Conservation (phyloP, 2,113 vertebrate species). For the Echinops telfairi region DNA sequence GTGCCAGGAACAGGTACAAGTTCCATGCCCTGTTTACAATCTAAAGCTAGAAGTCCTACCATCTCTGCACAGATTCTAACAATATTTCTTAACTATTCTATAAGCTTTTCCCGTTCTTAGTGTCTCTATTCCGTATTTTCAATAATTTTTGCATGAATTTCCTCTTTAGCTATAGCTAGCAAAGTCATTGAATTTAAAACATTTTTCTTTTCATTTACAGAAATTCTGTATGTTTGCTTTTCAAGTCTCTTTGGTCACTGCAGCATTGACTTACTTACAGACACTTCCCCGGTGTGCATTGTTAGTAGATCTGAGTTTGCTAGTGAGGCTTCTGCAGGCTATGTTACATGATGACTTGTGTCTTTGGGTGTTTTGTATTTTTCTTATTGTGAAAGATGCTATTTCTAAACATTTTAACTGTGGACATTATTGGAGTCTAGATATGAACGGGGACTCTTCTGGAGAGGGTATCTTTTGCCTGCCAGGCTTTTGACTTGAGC, state of each 20-base stretch:
- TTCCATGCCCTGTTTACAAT: neutral
- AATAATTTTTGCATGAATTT: neutral
- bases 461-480: neutral
- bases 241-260: neutral
- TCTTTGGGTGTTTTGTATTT: neutral
- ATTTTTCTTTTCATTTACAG: neutral
- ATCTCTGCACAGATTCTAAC: neutral
- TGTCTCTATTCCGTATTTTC: neutral
- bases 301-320: neutral
- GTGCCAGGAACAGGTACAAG: neutral
- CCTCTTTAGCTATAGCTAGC: neutral
- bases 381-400: neutral
- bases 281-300: neutral
- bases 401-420: neutral
- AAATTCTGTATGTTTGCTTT: neutral
- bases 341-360: neutral
- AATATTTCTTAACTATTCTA: neutral
- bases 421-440: neutral
- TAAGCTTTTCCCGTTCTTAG: neutral
- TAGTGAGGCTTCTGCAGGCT: neutral
- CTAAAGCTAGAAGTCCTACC: neutral
- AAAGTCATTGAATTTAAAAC: neutral
- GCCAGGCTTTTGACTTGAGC: neutral
- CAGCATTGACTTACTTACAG: too few relatives aligned
- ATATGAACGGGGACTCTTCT: too few relatives aligned